Evolutionary conservation across 2,113 vertebrate genomes (phyloP).

Genomic region (Turnix velox): DNA sequence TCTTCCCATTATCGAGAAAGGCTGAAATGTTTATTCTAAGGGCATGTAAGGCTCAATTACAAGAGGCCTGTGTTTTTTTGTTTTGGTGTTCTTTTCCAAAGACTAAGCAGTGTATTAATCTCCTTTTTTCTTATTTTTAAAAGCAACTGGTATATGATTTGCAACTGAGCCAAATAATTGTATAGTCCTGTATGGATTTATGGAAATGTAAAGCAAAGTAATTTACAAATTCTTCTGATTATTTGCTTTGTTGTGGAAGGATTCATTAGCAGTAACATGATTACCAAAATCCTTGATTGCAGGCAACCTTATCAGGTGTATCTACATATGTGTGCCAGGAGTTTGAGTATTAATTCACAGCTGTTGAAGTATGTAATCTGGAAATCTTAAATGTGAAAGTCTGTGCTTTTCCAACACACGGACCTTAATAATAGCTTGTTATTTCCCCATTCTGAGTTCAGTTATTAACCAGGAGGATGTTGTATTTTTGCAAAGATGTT

Average conservation of each 20-base stretch:
- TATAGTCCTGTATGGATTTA: background rate
- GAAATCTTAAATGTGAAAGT: background rate
- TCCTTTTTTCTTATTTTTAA: background rate
- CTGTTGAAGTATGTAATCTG: background rate
- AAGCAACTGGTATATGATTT: background rate
- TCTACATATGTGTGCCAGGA: background rate
- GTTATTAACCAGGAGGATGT: slow-evolving; percentile 13
- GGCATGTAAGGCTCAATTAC: background rate
- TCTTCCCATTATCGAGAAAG: background rate
- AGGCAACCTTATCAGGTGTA: background rate
- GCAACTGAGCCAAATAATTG: background rate
- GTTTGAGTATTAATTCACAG: background rate
- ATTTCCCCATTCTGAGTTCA: background rate
- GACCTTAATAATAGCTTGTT: background rate
- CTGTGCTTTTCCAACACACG: background rate
- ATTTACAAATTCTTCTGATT: background rate
- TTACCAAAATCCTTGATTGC: background rate
- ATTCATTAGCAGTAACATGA: background rate
- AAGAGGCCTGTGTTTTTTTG: background rate
- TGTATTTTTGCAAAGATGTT: slow-evolving; percentile 57
- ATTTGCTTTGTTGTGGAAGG: background rate
- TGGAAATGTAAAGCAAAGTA: background rate
- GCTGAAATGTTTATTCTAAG: slow-evolving; percentile 1
- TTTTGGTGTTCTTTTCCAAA: background rate
- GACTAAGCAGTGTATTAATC: background rate